Evolutionary conservation across 2,113 vertebrate genomes (phyloP), one percentile per base, ranked within the genome.

Genomic region (Takifugu flavidus): DNA sequence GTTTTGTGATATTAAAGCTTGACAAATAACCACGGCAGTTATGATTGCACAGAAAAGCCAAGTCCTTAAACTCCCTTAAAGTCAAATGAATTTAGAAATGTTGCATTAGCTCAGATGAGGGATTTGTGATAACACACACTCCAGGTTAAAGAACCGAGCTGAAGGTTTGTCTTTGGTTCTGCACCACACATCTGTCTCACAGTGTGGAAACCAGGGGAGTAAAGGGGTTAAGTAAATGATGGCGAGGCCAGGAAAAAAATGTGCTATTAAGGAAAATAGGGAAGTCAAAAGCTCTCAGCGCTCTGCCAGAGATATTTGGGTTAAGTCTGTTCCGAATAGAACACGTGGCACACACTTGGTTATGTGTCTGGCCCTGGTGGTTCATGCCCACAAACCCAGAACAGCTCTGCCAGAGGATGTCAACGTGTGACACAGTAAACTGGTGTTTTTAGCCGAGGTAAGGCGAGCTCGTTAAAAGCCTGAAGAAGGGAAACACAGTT

Each of bases 361-460:
- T 75, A 76, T 70, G 51, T 77, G 76, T 74, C 75, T 83, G 78
- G 78, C 68, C 69, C 26, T 15, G 25, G 26, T 4, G 25, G 46
- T 67, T 51, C 1, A 39, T 69, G 72, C 72, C 81, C 74, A 78
- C 75, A 78, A 62, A 70, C 63, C 84, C 76, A 81, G 13, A 66
- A 77, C 27, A 45, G 49, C 53, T 56, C 26, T 74, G 82, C 84
- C 82, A 85, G 68, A 78, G 77, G 81, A 86, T 86, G 78, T 82
- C 80, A 84, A 72, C 50, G 78, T 78, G 72, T 87, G 79, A 82
- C 74, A 75, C 72, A 64, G 76, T 76, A 68, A 82, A 84, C 77
- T 82, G 59, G 49, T 54, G 20, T 59, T 86, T 85, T 87, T 74
- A 82, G 81, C 80, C 80, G 75, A 85, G 64, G 53, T 53, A 13